Evolutionary conservation across 2,888 invertebrate genomes (phyloP).

Genomic region (Epinotia demarniana): DNA sequence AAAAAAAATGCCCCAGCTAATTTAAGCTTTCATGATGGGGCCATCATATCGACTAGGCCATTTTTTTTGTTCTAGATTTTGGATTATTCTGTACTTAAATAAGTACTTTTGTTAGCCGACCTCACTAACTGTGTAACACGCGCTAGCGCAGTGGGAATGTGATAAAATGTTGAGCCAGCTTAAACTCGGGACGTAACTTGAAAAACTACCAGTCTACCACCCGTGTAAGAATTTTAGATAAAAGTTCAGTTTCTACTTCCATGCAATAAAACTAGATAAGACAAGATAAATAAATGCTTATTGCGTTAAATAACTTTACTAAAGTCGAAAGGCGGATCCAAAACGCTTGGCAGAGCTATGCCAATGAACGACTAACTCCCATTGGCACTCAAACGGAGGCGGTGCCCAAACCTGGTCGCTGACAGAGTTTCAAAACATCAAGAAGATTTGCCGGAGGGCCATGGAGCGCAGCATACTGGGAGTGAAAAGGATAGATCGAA

Average conservation of each 20-base stretch:
- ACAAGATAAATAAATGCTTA: not conserved
- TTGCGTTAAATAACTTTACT: not conserved
- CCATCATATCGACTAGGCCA: no score
- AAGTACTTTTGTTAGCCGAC: not conserved
- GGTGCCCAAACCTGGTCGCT: no score
- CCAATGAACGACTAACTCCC: no score
- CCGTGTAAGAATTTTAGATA: constrained; percentile 30
- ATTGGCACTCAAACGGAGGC: no score
- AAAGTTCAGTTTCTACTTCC: constrained; percentile 30
- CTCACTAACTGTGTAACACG: constrained; percentile 10
- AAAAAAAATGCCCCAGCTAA: no score
- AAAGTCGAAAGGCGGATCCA: no score
- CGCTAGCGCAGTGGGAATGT: constrained; percentile 29
- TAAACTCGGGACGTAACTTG: constrained; percentile 39
- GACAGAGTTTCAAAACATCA: no score
- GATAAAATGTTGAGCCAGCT: constrained; percentile 44
- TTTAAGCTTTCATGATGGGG: no score
- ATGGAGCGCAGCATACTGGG: no score
- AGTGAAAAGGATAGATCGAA: no score
- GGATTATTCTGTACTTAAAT: not conserved
- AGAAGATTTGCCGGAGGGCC: no score
- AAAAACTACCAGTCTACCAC: constrained; percentile 41
- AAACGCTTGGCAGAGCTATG: no score
- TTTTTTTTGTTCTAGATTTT: not conserved
- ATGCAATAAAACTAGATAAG: constrained; percentile 6